A percentile compares a stretch with the other conserved stretches of the same genome.
phyloP scores from a whole-genome alignment of 2,888 invertebrate species.

The Drosophila stalkeri region DNA sequence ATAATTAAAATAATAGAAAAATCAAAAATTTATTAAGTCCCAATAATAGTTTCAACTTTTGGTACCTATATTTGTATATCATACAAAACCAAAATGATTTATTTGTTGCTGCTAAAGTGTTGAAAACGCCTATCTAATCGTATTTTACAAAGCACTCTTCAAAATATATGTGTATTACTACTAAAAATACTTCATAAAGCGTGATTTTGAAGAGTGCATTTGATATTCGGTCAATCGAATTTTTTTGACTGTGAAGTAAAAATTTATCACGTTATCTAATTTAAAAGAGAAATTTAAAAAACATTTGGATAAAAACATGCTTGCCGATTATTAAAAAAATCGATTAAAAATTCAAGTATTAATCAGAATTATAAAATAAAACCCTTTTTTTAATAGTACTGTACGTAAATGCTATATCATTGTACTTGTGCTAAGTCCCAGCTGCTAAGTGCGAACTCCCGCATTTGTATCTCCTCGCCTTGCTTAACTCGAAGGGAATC shows the following conservation, averaged over 20 bases:
- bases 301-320: constrained; percentile 21
- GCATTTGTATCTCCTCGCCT: constrained; percentile 30
- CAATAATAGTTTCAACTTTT: constrained; percentile 36
- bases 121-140: constrained; percentile 46
- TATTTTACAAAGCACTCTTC: constrained; percentile 23
- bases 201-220: constrained; percentile 34
- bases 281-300: constrained; percentile 13
- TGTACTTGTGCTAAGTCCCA: constrained; percentile 57
- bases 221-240: constrained; percentile 40
- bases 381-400: constrained; percentile 2
- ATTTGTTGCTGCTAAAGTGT: constrained; percentile 79
- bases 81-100: constrained; percentile 67
- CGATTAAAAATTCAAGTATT: constrained; percentile 28
- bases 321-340: constrained; percentile 35
- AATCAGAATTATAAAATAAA: constrained; percentile 28
- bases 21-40: constrained; percentile 28
- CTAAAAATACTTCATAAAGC: not conserved
- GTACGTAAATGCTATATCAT: constrained; percentile 34
- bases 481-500: constrained; percentile 38
- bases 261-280: constrained; percentile 12
- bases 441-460: constrained; percentile 50
- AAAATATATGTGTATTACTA: constrained; percentile 13
- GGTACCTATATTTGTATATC: constrained; percentile 45
- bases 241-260: constrained; percentile 11
- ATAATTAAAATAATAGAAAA: constrained; percentile 13